Evolutionary conservation across 1,140 invertebrate genomes (phyloP).

Genomic region (Zaprionus tsacasi): DNA sequence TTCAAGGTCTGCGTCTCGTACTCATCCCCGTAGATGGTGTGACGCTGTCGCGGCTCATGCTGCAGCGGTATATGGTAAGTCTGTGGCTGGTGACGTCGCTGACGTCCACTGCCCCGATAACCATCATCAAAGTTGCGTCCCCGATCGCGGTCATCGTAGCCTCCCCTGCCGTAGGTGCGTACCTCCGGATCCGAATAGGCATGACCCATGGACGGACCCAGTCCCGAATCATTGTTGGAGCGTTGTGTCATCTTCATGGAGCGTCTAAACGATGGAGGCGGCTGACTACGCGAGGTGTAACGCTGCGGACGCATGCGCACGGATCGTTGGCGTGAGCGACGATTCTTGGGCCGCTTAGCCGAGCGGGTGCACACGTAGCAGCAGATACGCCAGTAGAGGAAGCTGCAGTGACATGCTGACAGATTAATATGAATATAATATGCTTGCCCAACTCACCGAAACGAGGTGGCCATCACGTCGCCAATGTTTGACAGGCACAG

Average conservation of each 20-base stretch:
- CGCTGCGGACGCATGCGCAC: constrained; percentile 61
- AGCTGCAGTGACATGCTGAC: constrained; percentile 85
- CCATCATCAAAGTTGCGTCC: constrained; percentile 52
- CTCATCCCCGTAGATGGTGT: constrained; percentile 73
- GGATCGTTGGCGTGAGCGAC: constrained; percentile 69
- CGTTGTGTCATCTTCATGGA: constrained; percentile 89
- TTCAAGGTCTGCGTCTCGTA: constrained; percentile 73
- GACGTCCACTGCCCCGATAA: constrained; percentile 51
- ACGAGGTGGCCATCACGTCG: constrained; percentile 97
- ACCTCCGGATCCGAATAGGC: constrained; percentile 86
- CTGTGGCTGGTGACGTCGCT: constrained; percentile 52
- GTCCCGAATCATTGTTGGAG: constrained; percentile 86
- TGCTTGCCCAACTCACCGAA: constrained; percentile 86
- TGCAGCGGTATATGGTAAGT: constrained; percentile 49
- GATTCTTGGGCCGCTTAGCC: constrained; percentile 87
- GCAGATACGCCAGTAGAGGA: constrained; percentile 95
- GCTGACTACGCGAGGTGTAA: constrained; percentile 83
- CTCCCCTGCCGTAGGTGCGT: constrained; percentile 73
- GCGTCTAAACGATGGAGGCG: constrained; percentile 79
- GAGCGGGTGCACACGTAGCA: constrained; percentile 94
- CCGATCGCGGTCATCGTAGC: constrained; percentile 59
- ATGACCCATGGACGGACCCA: constrained; percentile 84
- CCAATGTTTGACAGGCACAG: constrained; percentile 97
- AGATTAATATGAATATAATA: background rate
- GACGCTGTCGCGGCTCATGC: constrained; percentile 66